These are phyloP conservation scores for Trichonephila clavipes DNA, from an alignment of 1,140 invertebrate genomes.

Conservation along the genomic window DNA sequence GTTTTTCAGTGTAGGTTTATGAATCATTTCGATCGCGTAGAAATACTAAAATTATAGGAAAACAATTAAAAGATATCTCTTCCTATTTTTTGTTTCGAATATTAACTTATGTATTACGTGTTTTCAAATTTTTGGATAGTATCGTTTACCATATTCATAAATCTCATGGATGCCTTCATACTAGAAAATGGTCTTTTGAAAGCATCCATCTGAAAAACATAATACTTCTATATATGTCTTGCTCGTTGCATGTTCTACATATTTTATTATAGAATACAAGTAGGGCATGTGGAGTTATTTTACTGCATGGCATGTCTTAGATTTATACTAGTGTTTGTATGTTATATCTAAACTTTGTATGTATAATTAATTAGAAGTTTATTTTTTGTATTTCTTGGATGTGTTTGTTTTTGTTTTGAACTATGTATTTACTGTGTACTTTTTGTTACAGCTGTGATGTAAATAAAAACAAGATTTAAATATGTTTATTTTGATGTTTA, in stretches of 20 bases:
- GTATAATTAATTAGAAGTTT: not conserved
- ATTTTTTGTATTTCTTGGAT: not conserved
- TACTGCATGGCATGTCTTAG: slow-evolving; percentile 21
- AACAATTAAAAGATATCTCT: no score
- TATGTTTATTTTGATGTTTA: no score
- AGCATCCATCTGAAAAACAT: not conserved
- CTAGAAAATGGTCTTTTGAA: not conserved
- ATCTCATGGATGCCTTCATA: not conserved
- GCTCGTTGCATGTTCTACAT: not conserved
- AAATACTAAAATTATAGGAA: no score
- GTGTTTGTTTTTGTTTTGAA: no score
- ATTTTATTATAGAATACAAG: not conserved
- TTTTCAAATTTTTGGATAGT: no score
- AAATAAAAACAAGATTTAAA: no score
- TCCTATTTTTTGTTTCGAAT: no score
- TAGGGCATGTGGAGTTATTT: not conserved
- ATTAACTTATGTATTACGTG: no score
- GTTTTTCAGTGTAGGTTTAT: not conserved
- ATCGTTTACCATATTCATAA: not conserved
- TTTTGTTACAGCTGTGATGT: no score
- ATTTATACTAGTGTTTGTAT: not conserved
- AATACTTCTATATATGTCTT: not conserved
- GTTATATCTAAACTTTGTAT: not conserved
- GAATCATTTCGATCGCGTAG: not conserved
- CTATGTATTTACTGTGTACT: no score